Conservation (phyloP, 2,888 invertebrate genomes). For the Volucella inanis region DNA sequence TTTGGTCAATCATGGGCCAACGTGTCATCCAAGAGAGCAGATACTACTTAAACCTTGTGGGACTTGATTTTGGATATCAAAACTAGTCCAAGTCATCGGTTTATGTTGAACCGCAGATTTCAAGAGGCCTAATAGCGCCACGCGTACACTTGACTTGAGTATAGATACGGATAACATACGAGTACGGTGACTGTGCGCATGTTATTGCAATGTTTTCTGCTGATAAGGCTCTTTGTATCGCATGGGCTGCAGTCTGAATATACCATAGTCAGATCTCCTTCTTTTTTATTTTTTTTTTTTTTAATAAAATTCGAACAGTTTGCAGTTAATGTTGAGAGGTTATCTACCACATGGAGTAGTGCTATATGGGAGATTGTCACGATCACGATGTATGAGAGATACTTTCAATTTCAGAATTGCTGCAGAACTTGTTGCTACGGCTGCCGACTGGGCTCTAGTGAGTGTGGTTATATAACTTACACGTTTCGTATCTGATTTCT, state of each 20-base stretch:
- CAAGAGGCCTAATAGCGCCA: slow-evolving; percentile 40
- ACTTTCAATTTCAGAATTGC: slow-evolving; percentile 55
- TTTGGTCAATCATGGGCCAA: slow-evolving; percentile 38
- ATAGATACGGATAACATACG: background rate
- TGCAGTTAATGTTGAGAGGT: slow-evolving; percentile 44
- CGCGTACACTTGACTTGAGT: slow-evolving; percentile 55
- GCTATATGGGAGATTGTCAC: slow-evolving; percentile 21
- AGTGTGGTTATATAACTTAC: slow-evolving; percentile 43
- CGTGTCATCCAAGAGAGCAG: slow-evolving; percentile 53
- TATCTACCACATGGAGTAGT: slow-evolving; percentile 19
- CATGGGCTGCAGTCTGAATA: slow-evolving; percentile 29
- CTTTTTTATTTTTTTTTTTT: background rate
- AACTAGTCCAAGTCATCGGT: slow-evolving; percentile 30
- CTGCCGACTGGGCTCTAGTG: background rate
- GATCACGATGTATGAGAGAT: slow-evolving; percentile 18
- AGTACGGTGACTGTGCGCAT: slow-evolving; percentile 28
- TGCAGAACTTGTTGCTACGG: slow-evolving; percentile 52
- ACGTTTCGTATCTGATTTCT: slow-evolving; percentile 52
- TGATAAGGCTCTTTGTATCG: slow-evolving; percentile 29
- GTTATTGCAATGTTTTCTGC: slow-evolving; percentile 25
- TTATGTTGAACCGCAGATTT: background rate
- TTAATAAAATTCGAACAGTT: slow-evolving; percentile 41
- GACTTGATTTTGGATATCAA: slow-evolving; percentile 47
- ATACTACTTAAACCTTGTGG: slow-evolving; percentile 4
- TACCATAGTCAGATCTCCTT: too few species aligned